Percentiles rank a stretch among this genome's conserved stretches.
Conservation (phyloP, 2,888 invertebrate species). For the Apoda limacodes region DNA sequence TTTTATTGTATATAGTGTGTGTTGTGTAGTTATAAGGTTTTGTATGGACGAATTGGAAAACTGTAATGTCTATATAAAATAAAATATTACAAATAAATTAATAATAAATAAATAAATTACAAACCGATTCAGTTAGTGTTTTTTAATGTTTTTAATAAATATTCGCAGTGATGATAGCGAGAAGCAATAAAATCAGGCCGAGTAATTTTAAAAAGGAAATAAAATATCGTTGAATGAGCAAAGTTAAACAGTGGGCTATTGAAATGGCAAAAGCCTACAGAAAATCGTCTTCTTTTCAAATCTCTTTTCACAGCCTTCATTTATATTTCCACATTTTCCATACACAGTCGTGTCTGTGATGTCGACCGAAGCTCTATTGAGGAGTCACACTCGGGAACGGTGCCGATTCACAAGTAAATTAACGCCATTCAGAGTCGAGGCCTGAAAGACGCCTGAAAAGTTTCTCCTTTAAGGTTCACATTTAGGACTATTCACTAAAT, state of each 20-base stretch:
- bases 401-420: slow-evolving; percentile 54
- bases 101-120: no score
- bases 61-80: no score
- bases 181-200: no score
- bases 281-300: slow-evolving; percentile 61
- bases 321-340: slow-evolving; percentile 63
- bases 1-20: no score
- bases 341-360: slow-evolving; percentile 48
- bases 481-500: no score
- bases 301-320: slow-evolving; percentile 51
- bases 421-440: slow-evolving; percentile 48
- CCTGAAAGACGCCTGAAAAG: slow-evolving; percentile 24
- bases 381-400: slow-evolving; percentile 43
- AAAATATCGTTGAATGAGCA: slow-evolving; percentile 60
- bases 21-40: no score
- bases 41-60: no score
- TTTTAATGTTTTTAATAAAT: no score
- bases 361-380: slow-evolving; percentile 51
- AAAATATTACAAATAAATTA: no score
- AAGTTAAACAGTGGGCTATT: slow-evolving; percentile 61
- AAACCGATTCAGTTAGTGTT: no score
- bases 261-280: slow-evolving; percentile 57
- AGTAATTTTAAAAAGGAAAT: slow-evolving; percentile 53
- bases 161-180: no score
- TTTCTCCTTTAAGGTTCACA: no score